These are phyloP conservation scores for Atta texana DNA, from an alignment of 1,140 invertebrate genomes.

Conservation along the genomic window DNA sequence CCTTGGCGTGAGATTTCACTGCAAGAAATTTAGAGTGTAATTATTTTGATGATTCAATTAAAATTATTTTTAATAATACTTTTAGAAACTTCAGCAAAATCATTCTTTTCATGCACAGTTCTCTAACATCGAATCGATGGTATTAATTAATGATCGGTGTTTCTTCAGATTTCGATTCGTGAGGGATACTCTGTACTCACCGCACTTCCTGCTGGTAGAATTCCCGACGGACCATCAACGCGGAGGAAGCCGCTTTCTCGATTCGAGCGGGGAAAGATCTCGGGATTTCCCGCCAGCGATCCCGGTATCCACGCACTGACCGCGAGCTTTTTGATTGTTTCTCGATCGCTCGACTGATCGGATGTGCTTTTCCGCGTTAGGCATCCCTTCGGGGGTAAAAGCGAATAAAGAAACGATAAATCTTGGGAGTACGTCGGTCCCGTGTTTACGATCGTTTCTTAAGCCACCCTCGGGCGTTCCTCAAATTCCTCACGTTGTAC, in stretches of 20 bases:
- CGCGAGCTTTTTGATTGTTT: not conserved
- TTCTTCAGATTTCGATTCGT: not conserved
- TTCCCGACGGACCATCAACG: not conserved
- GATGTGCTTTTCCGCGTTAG: not conserved
- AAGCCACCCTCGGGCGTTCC: not conserved
- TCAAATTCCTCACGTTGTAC: not conserved
- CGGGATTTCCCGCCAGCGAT: slow-evolving; percentile 24
- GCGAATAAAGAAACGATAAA: not conserved
- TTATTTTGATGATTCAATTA: no score
- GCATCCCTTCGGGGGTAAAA: slow-evolving; percentile 16
- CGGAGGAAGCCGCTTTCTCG: slow-evolving; percentile 5
- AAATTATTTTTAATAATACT: no score
- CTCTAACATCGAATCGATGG: not conserved
- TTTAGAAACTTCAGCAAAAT: no score
- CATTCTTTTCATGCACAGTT: not conserved
- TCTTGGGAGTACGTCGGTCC: slow-evolving; percentile 1
- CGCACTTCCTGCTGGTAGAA: not conserved
- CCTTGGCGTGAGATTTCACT: no score
- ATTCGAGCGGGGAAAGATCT: not conserved
- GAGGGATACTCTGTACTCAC: not conserved
- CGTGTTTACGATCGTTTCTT: slow-evolving; percentile 1
- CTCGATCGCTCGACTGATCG: slow-evolving; percentile 11
- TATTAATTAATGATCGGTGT: not conserved
- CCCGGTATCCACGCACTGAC: not conserved
- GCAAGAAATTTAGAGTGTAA: no score